Percentiles rank a stretch among this genome's conserved stretches.
Evolutionary conservation across 2,113 vertebrate species (phyloP).

Genomic region (Scopus umbretta): DNA sequence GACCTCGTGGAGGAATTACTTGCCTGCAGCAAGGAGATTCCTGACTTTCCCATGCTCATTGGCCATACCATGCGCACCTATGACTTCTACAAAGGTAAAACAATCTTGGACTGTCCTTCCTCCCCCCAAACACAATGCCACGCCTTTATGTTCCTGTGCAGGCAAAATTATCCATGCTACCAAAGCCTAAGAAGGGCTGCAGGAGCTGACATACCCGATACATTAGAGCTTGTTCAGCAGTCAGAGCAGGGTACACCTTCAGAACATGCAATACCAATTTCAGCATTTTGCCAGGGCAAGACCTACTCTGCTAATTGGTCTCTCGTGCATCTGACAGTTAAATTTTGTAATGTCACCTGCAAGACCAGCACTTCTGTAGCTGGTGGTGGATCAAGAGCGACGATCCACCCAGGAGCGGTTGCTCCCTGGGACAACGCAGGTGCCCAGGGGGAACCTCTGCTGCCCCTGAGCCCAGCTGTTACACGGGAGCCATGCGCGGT

Average conservation of each 20-base stretch:
- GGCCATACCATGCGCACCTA: conserved; percentile 86
- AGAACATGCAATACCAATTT: fast-evolving
- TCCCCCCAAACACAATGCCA: fast-evolving
- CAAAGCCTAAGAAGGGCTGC: neutral
- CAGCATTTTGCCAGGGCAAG: no score
- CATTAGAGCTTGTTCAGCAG: neutral
- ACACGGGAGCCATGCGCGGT: fast-evolving
- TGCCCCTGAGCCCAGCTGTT: neutral
- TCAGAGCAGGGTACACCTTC: neutral
- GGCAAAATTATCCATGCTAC: neutral
- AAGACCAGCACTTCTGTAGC: neutral
- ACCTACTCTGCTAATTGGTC: neutral
- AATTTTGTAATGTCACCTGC: neutral
- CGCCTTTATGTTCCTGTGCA: fast-evolving
- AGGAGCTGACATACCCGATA: neutral
- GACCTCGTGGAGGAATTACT: conserved; percentile 76
- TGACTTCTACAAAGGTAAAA: conserved; percentile 87
- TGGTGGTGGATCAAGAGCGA: neutral
- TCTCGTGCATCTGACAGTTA: neutral
- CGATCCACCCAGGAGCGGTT: neutral
- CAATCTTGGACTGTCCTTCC: neutral
- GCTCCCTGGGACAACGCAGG: neutral
- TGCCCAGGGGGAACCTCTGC: neutral
- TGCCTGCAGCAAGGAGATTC: conserved; percentile 75
- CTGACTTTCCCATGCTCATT: conserved; percentile 69